These are phyloP conservation scores for Osmoderma eremita DNA, from an alignment of 2,888 invertebrate species.

Conservation along the genomic window DNA sequence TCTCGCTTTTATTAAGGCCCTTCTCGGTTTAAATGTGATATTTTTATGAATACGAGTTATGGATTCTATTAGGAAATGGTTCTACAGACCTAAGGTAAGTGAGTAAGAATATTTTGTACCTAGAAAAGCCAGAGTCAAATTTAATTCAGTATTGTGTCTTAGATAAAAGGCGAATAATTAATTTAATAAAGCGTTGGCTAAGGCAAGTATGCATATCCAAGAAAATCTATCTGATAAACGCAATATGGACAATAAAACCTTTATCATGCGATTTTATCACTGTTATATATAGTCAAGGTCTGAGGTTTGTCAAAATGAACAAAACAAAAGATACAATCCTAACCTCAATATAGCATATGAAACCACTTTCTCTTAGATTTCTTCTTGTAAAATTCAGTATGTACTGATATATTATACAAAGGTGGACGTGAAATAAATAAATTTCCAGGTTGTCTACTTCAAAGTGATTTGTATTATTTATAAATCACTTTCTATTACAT, in stretches of 20 bases:
- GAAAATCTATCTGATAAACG: not conserved
- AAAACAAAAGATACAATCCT: slow-evolving; percentile 43
- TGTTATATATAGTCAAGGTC: slow-evolving; percentile 41
- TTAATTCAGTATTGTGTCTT: too few relatives aligned
- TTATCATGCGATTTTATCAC: slow-evolving; percentile 26
- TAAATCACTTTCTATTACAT: slow-evolving; percentile 14
- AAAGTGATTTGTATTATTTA: slow-evolving; percentile 4
- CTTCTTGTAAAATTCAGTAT: slow-evolving; percentile 2
- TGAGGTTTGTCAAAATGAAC: slow-evolving; percentile 14
- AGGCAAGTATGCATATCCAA: not conserved
- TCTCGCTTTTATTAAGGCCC: slow-evolving; percentile 18
- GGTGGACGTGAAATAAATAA: not conserved
- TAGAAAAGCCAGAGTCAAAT: not conserved
- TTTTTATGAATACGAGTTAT: slow-evolving; percentile 35
- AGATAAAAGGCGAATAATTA: too few relatives aligned
- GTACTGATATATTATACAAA: not conserved
- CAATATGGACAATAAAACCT: not conserved
- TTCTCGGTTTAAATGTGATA: slow-evolving; percentile 41
- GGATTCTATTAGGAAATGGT: slow-evolving; percentile 53
- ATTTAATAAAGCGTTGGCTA: too few relatives aligned
- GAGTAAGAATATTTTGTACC: not conserved
- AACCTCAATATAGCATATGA: slow-evolving; percentile 39
- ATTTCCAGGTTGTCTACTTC: not conserved
- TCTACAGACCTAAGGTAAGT: slow-evolving; percentile 53
- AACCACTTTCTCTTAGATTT: slow-evolving; percentile 40